phyloP scores from a whole-genome alignment of 2,113 vertebrate genomes.

The Cochlearius cochlearius region DNA sequence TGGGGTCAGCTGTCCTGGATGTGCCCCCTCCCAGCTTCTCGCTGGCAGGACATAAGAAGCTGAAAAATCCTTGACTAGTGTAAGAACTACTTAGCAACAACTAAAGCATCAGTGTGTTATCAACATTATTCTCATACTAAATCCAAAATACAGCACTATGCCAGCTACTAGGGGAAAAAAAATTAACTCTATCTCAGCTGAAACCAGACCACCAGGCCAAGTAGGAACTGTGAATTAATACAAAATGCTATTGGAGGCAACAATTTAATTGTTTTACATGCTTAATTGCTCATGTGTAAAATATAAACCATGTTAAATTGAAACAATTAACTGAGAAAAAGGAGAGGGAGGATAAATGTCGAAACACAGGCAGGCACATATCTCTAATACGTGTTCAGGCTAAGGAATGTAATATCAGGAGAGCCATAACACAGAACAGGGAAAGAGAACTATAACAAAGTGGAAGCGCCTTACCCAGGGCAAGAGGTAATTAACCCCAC shows the following conservation, averaged over 20 bases:
- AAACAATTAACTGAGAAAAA: neutral
- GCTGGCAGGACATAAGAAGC: no score
- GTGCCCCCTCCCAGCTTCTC: no score
- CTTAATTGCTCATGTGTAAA: neutral
- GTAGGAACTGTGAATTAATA: neutral
- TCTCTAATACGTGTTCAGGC: neutral
- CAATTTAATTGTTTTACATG: neutral
- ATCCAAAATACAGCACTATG: no score
- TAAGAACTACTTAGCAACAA: no score
- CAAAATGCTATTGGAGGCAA: neutral
- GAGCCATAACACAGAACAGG: neutral
- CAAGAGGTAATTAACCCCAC: neutral
- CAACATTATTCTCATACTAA: no score
- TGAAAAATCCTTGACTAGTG: no score
- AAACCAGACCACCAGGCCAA: neutral
- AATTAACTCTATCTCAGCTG: no score
- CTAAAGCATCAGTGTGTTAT: no score
- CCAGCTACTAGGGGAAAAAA: no score
- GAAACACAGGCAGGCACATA: rapidly evolving
- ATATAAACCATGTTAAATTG: neutral
- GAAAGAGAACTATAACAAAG: neutral
- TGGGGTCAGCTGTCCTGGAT: no score
- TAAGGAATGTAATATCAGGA: neutral
- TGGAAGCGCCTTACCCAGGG: neutral
- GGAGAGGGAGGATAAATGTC: neutral